A percentile compares a stretch with the other conserved stretches of the same genome.
These are phyloP conservation scores for Acanthosepion lycidas DNA, from an alignment of 2,888 invertebrate species.

Conservation along the genomic window DNA sequence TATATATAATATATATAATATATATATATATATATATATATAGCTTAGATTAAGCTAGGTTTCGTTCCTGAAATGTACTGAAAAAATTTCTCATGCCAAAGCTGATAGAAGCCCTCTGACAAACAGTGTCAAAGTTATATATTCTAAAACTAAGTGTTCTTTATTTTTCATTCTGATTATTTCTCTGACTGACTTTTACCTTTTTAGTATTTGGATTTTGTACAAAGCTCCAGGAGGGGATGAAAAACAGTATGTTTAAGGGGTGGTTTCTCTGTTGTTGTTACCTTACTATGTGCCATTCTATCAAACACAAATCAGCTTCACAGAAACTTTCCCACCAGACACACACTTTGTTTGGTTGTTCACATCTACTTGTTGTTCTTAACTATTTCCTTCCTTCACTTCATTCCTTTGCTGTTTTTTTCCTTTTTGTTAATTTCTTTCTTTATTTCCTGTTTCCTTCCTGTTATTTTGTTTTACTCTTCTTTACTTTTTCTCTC, in stretches of 20 bases:
- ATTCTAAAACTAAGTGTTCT: neutral
- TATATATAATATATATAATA: too few relatives aligned
- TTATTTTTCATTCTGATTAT: neutral
- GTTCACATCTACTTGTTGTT: neutral
- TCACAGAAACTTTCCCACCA: neutral
- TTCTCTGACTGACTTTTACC: neutral
- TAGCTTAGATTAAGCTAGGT: too few relatives aligned
- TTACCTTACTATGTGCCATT: neutral
- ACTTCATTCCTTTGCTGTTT: neutral
- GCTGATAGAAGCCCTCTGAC: neutral
- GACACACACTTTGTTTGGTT: neutral
- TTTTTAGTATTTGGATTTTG: neutral
- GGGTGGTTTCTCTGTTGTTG: neutral
- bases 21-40: too few relatives aligned
- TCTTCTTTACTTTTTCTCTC: too few relatives aligned
- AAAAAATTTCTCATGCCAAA: too few relatives aligned
- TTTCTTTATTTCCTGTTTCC: too few relatives aligned
- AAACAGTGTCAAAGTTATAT: neutral
- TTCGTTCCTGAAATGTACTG: too few relatives aligned
- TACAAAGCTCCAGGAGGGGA: neutral
- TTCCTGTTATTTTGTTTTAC: too few relatives aligned
- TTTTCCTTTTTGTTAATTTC: too few relatives aligned
- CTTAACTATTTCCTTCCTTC: slow-evolving; percentile 1
- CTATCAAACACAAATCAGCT: neutral
- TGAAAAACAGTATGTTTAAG: neutral